Evolutionary conservation across 2,888 invertebrate species (phyloP).

Genomic region (Cylloceria caligata): DNA sequence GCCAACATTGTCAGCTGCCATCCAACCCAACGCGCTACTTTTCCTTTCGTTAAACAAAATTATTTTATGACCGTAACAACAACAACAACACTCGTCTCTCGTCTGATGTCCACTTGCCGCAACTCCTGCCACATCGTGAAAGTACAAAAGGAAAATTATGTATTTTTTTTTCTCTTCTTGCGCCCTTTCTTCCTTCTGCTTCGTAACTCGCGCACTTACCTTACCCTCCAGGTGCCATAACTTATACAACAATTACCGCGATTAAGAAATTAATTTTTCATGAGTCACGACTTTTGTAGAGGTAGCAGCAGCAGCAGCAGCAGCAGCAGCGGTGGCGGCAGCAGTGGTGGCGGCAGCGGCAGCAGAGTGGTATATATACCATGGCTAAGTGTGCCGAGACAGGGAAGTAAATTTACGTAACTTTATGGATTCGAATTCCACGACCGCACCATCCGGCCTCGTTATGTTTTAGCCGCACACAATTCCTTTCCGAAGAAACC

Average conservation of each 20-base stretch:
- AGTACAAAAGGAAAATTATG: constrained; percentile 26
- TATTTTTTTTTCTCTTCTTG: constrained; percentile 1
- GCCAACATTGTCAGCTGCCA: constrained; percentile 10
- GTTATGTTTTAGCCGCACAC: not conserved
- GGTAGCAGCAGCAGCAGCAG: not conserved
- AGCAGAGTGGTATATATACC: not conserved
- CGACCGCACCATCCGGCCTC: not conserved
- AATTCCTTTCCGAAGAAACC: constrained; percentile 5
- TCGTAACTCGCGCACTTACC: not conserved
- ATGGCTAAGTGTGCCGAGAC: not conserved
- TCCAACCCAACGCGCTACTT: constrained; percentile 29
- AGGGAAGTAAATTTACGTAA: constrained; percentile 15
- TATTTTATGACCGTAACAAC: constrained; percentile 54
- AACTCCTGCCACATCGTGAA: constrained; percentile 7
- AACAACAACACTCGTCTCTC: constrained; percentile 21
- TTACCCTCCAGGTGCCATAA: constrained; percentile 17
- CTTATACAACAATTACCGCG: constrained; percentile 51
- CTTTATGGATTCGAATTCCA: constrained; percentile 8
- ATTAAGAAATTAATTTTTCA: constrained; percentile 52
- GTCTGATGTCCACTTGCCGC: constrained; percentile 34
- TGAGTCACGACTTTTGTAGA: not conserved
- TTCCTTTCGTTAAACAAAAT: constrained; percentile 46
- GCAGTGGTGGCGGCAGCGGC: too few species aligned
- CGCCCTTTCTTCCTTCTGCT: not conserved
- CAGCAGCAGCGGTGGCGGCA: not conserved